Evolutionary conservation across 2,888 invertebrate genomes (phyloP).

Genomic region (Lingula anatina): DNA sequence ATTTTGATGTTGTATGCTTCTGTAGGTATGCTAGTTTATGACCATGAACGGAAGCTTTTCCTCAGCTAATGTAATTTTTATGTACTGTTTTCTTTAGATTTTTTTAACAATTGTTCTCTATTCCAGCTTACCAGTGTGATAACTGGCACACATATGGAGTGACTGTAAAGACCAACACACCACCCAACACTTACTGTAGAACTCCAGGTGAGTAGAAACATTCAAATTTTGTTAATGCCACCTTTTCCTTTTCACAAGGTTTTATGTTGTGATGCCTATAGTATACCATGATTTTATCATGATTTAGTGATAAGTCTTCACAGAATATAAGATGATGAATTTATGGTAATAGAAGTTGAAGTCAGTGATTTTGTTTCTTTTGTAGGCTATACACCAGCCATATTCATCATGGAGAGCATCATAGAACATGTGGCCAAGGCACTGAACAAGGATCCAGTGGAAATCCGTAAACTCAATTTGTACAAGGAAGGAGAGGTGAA

Average conservation of each 20-base stretch:
- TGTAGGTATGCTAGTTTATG: too few species aligned
- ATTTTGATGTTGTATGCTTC: too few species aligned
- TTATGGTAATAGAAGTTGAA: too few species aligned
- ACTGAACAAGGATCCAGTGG: constrained; percentile 46
- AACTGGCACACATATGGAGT: constrained; percentile 58
- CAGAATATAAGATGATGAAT: too few species aligned
- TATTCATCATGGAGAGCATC: constrained; percentile 52
- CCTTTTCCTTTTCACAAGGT: not conserved
- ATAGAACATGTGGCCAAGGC: constrained; percentile 53
- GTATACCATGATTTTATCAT: too few species aligned
- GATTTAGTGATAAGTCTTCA: too few species aligned
- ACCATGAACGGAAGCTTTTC: too few species aligned
- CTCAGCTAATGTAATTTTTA: too few species aligned
- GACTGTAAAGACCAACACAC: constrained; percentile 62
- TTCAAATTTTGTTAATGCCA: not conserved
- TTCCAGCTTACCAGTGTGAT: constrained; percentile 57
- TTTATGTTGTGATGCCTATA: too few species aligned
- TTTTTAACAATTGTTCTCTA: too few species aligned
- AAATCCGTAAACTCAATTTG: constrained; percentile 33
- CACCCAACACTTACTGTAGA: constrained; percentile 67
- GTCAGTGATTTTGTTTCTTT: too few species aligned
- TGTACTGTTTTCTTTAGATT: too few species aligned
- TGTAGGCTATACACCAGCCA: constrained; percentile 47
- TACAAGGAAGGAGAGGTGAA: constrained; percentile 36
- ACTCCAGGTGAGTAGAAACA: constrained; percentile 67